phyloP scores from a whole-genome alignment of 2,797 vertebrate species.

The Pseudomugil gertrudae region DNA sequence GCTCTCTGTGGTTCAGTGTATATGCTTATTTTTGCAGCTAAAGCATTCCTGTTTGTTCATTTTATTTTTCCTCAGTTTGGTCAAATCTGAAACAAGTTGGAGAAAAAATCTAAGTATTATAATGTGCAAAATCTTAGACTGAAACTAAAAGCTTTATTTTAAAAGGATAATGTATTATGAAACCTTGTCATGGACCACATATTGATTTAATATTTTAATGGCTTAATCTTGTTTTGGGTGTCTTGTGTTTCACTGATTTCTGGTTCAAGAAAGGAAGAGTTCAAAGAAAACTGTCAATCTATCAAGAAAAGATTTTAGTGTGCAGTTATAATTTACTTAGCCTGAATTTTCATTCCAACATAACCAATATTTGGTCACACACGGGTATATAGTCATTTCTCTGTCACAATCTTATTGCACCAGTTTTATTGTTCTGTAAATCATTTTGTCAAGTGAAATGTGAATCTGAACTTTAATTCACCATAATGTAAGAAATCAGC shows the following conservation, averaged over 20 bases:
- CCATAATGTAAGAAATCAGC: background rate
- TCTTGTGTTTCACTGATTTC: background rate
- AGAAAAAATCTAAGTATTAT: background rate
- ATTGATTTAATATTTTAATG: background rate
- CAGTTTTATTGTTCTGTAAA: background rate
- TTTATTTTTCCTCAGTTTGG: background rate
- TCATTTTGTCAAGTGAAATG: background rate
- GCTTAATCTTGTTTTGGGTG: constrained; percentile 2
- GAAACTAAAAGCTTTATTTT: constrained; percentile 5
- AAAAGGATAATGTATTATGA: background rate
- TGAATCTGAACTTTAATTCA: background rate
- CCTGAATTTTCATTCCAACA: too few species aligned
- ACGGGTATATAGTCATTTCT: background rate
- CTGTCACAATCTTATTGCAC: background rate
- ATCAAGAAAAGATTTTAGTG: background rate
- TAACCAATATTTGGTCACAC: background rate
- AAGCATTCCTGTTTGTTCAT: background rate
- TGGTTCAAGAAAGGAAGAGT: background rate
- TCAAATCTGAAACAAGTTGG: background rate
- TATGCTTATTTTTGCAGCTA: background rate
- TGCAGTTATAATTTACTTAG: too few species aligned
- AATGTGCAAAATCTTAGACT: constrained; percentile 2
- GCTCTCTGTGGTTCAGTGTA: background rate
- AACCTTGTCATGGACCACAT: background rate
- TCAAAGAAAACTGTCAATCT: background rate